A percentile compares a stretch with the other conserved stretches of the same genome.
phyloP scores from a whole-genome alignment of 1,140 invertebrate species.

The Dryas iulia region DNA sequence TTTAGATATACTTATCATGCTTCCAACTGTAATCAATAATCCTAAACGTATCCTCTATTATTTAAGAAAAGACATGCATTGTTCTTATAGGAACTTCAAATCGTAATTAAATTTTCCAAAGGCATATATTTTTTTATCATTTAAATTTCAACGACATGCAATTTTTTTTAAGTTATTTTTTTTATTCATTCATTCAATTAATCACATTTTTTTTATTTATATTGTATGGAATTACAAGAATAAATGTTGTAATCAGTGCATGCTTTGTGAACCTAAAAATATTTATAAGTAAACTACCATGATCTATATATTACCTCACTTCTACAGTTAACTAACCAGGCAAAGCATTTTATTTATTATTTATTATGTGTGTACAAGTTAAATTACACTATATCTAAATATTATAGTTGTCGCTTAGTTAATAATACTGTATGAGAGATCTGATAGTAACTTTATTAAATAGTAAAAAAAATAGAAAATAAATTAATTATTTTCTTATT shows the following conservation, averaged over 20 bases:
- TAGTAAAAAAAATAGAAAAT: background rate
- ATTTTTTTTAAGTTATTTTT: background rate
- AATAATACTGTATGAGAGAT: background rate
- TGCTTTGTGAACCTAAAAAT: background rate
- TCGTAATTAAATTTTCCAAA: too few species aligned
- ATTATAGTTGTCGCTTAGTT: background rate
- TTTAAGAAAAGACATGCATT: background rate
- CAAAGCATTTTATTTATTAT: background rate
- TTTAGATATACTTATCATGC: background rate
- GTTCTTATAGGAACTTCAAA: background rate
- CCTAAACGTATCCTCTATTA: too few species aligned
- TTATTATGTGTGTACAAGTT: background rate
- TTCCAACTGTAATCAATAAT: background rate
- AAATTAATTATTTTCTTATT: too few species aligned
- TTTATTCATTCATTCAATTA: too few species aligned
- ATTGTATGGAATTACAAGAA: background rate
- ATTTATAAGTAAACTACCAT: background rate
- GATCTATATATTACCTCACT: background rate
- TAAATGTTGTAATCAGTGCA: background rate
- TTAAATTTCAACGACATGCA: background rate
- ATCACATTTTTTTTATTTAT: background rate
- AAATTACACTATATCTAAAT: background rate
- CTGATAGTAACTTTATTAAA: background rate
- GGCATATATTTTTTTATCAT: background rate
- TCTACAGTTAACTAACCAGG: background rate